Evolutionary conservation across 2,888 invertebrate genomes (phyloP).

Genomic region (Diogma glabrata): DNA sequence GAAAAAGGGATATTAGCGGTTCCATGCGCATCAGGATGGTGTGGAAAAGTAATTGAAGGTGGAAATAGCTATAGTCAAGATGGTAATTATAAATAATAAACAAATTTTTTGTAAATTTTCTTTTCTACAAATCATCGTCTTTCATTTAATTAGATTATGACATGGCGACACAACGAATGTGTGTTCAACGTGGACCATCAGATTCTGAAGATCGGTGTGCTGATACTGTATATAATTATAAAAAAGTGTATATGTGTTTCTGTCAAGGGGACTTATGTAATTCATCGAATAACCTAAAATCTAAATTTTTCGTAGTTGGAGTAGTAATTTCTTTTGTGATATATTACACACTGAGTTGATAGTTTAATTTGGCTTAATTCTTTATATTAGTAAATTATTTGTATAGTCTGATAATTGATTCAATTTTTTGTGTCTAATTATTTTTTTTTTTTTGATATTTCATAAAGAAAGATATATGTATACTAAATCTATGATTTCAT

Average conservation of each 20-base stretch:
- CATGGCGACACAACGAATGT: conserved; percentile 75
- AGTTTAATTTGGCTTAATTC: too few species aligned
- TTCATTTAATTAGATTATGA: conserved; percentile 58
- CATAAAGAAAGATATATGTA: too few species aligned
- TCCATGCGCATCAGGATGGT: conserved; percentile 86
- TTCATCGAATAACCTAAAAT: conserved; percentile 18
- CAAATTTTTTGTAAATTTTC: background rate
- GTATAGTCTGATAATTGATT: too few species aligned
- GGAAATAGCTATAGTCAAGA: conserved; percentile 65
- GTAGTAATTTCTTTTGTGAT: too few species aligned
- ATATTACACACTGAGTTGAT: too few species aligned
- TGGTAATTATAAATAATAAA: conserved; percentile 41
- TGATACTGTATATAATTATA: conserved; percentile 69
- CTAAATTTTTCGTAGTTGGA: too few species aligned
- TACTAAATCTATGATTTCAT: too few species aligned
- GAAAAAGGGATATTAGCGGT: conserved; percentile 62
- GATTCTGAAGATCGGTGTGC: conserved; percentile 85
- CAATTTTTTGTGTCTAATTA: too few species aligned
- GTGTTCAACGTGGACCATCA: conserved; percentile 75
- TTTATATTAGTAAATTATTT: too few species aligned
- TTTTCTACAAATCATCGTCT: conserved; percentile 2
- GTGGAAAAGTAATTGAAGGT: conserved; percentile 78
- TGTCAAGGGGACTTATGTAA: conserved; percentile 86
- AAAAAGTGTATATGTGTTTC: conserved; percentile 81
- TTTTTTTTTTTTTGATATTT: too few species aligned